Evolutionary conservation across 1,140 invertebrate genomes (phyloP).

Genomic region (Brachystomella parvula): DNA sequence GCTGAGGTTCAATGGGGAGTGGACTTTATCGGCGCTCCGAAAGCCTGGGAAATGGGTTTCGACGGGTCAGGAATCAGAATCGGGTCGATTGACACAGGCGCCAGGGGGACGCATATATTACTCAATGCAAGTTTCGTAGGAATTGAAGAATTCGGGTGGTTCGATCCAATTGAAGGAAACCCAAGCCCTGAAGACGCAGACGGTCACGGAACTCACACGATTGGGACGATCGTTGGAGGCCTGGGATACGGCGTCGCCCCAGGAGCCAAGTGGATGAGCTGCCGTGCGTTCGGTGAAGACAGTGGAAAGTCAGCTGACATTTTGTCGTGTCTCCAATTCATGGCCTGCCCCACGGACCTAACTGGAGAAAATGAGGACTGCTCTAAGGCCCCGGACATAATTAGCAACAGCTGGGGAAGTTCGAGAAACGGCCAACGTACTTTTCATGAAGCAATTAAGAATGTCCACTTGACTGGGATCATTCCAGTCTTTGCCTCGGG

Average conservation of each 20-base stretch:
- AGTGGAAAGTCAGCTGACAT: background rate
- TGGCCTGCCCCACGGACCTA: slow-evolving; percentile 1
- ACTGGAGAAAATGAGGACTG: slow-evolving; percentile 10
- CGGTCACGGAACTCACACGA: slow-evolving; percentile 18
- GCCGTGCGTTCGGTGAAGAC: background rate
- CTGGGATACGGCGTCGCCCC: background rate
- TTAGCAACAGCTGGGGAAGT: slow-evolving; percentile 13
- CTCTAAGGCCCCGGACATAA: slow-evolving; percentile 11
- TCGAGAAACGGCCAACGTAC: background rate
- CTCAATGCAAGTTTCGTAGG: background rate
- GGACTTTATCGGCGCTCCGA: background rate
- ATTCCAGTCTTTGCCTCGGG: slow-evolving; percentile 17
- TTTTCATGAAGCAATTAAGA: background rate
- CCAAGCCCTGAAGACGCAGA: slow-evolving; percentile 1
- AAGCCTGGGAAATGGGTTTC: background rate
- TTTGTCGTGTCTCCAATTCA: slow-evolving; percentile 18
- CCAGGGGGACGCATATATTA: background rate
- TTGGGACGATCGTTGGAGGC: slow-evolving; percentile 14
- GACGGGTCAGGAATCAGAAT: background rate
- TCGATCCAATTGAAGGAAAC: background rate
- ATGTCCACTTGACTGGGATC: background rate
- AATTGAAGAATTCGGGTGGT: background rate
- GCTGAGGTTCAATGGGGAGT: background rate
- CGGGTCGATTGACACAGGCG: slow-evolving; percentile 7
- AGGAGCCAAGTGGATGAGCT: background rate